Conservation (phyloP, 2,888 invertebrate species). For the Mantis religiosa region DNA sequence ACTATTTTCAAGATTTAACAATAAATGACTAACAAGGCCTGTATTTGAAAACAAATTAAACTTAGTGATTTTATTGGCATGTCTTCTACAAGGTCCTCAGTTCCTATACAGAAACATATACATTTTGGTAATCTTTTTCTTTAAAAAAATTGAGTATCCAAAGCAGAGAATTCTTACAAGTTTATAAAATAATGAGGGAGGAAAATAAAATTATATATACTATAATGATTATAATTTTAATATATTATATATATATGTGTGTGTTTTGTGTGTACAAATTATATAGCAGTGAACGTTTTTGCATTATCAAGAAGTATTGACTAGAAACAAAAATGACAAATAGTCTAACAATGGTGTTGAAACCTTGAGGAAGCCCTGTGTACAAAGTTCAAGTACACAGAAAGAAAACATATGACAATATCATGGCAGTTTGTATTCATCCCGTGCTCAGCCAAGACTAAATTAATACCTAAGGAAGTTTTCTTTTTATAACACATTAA, state of each 20-base stretch:
- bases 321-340: background rate
- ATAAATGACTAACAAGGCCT: background rate
- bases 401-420: slow-evolving; percentile 2
- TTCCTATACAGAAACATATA: background rate
- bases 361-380: background rate
- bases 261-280: background rate
- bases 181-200: background rate
- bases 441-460: background rate
- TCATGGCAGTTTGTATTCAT: background rate
- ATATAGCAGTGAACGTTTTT: background rate
- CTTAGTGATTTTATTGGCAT: background rate
- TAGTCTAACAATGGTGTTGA: background rate
- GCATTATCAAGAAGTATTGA: background rate
- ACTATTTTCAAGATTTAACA: background rate
- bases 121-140: background rate
- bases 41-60: background rate
- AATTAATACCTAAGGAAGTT: background rate
- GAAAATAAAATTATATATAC: background rate
- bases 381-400: background rate
- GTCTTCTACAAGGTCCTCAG: background rate
- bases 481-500: background rate
- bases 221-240: background rate
- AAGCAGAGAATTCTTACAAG: background rate
- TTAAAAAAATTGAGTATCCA: background rate
- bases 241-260: background rate